Evolutionary conservation across 2,797 vertebrate genomes (phyloP).

Genomic region (Allobates femoralis): DNA sequence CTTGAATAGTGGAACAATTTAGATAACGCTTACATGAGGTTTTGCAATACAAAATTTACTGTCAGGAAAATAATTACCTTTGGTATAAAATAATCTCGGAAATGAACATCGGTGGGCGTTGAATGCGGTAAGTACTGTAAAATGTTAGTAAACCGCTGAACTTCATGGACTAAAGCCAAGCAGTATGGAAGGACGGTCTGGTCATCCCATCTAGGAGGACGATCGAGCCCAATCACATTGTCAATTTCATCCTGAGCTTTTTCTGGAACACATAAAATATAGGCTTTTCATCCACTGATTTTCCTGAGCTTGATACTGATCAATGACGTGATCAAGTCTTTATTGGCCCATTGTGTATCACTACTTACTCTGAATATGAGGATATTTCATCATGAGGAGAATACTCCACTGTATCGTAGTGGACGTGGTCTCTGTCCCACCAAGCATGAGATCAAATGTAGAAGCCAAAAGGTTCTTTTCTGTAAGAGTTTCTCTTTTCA

Average conservation of each 20-base stretch:
- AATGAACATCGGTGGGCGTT: constrained; percentile 28
- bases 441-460: constrained; percentile 61
- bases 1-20: background rate
- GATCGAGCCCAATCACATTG: constrained; percentile 34
- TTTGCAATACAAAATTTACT: too few species aligned
- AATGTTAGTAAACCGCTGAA: constrained; percentile 36
- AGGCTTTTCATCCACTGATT: background rate
- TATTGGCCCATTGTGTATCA: too few species aligned
- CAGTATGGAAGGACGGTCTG: constrained; percentile 50
- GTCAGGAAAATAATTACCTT: constrained; percentile 26
- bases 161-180: constrained; percentile 48
- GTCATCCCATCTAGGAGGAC: constrained; percentile 44
- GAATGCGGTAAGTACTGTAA: constrained; percentile 23
- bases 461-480: constrained; percentile 51
- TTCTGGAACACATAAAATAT: constrained; percentile 35
- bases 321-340: too few species aligned
- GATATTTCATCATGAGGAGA: constrained; percentile 66
- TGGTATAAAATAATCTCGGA: constrained; percentile 44
- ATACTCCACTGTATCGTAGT: constrained; percentile 62
- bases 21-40: background rate
- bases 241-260: constrained; percentile 49
- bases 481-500: constrained; percentile 56
- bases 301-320: background rate
- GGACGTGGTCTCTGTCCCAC: constrained; percentile 62
- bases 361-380: constrained; percentile 62